Evolutionary conservation across 35 echinoderm and acorn worm species (phyloP).

Genomic region (Anneissia japonica): DNA sequence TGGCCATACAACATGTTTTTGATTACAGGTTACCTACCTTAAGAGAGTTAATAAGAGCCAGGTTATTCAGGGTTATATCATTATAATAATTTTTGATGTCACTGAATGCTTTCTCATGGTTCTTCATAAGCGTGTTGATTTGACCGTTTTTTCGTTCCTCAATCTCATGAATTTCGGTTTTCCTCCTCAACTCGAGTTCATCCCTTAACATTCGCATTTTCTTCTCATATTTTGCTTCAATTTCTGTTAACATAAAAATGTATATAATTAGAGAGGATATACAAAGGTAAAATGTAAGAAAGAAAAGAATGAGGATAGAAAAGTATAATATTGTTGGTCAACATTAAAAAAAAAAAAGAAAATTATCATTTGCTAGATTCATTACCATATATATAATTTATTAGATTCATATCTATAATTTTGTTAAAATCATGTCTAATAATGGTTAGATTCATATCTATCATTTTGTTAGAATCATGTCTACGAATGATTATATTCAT

Average conservation of each 20-base stretch:
- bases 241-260: too few species aligned
- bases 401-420: not conserved
- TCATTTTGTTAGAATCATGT: not conserved
- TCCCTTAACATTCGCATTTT: constrained; percentile 91
- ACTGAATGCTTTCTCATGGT: constrained; percentile 98
- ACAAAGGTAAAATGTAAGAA: too few species aligned
- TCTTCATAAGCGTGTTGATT: constrained; percentile 98
- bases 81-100: constrained; percentile 99
- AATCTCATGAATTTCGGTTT: constrained; percentile 98
- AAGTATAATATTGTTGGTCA: too few species aligned
- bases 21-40: constrained; percentile 51
- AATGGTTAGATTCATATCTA: not conserved
- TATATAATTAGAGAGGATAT: too few species aligned
- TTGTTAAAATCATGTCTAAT: not conserved
- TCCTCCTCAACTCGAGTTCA: constrained; percentile 84
- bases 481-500: not conserved
- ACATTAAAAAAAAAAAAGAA: not conserved
- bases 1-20: too few species aligned
- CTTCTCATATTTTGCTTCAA: constrained; percentile 94
- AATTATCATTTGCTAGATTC: not conserved
- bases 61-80: constrained; percentile 97
- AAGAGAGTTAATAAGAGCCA: constrained; percentile 96
- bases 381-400: not conserved
- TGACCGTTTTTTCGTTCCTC: constrained; percentile 98
- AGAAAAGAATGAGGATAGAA: too few species aligned